These are phyloP conservation scores for Myopa testacea DNA, from an alignment of 2,888 invertebrate species.

Conservation along the genomic window DNA sequence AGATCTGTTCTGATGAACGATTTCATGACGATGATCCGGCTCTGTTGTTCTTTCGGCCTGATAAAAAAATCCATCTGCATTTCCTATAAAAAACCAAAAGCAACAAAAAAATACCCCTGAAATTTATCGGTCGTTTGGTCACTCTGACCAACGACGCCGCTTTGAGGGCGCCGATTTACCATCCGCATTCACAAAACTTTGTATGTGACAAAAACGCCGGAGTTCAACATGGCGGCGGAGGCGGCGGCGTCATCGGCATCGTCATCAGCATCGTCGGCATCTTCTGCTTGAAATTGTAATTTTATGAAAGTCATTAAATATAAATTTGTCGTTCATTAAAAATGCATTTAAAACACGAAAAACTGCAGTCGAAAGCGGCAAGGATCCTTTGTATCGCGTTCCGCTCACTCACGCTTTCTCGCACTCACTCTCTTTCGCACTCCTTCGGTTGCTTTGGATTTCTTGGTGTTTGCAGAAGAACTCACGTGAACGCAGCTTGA, in stretches of 20 bases:
- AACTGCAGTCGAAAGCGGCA: slow-evolving; percentile 29
- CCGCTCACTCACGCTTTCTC: not conserved
- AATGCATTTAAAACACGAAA: slow-evolving; percentile 40
- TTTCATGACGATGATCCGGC: no score
- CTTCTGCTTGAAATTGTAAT: slow-evolving; percentile 68
- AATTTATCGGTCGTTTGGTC: no score
- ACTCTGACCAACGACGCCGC: not conserved
- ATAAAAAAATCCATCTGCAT: not conserved
- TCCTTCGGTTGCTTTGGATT: slow-evolving; percentile 6
- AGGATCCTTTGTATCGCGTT: slow-evolving; percentile 21
- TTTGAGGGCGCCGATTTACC: not conserved
- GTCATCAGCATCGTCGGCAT: slow-evolving; percentile 47
- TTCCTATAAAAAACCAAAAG: not conserved
- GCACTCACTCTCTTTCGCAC: slow-evolving; percentile 18
- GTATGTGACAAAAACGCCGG: not conserved
- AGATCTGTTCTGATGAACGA: not conserved
- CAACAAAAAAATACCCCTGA: not conserved
- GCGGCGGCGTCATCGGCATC: not conserved
- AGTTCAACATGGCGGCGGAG: slow-evolving; percentile 50
- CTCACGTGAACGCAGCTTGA: slow-evolving; percentile 27
- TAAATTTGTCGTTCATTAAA: slow-evolving; percentile 66
- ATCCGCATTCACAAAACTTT: not conserved
- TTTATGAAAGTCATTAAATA: slow-evolving; percentile 69
- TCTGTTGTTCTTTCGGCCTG: not conserved
- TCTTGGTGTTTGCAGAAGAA: slow-evolving; percentile 7